phyloP scores from a whole-genome alignment of 2,113 vertebrate genomes.

The Butastur rufipennis region DNA sequence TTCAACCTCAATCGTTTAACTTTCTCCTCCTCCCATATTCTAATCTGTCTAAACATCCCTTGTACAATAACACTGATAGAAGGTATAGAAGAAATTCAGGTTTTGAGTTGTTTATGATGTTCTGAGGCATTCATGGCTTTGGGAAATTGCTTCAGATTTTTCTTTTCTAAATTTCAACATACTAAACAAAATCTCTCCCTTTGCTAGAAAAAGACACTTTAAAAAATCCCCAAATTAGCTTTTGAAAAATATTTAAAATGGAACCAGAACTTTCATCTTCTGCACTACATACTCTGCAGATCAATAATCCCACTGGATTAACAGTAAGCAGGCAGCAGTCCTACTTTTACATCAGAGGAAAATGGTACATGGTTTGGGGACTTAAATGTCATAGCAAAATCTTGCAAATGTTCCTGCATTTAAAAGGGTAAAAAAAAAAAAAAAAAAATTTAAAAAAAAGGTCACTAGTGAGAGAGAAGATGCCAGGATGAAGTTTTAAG shows the following conservation, averaged over 20 bases:
- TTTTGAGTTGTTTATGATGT: neutral
- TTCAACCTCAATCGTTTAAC: neutral
- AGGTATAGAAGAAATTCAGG: neutral
- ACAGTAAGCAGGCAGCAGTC: slow-evolving; percentile 38
- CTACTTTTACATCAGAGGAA: neutral
- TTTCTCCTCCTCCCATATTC: neutral
- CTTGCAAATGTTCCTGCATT: slow-evolving; percentile 9
- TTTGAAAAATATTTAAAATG: slow-evolving; percentile 51
- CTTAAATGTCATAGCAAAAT: neutral
- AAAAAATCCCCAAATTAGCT: neutral
- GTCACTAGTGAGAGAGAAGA: neutral
- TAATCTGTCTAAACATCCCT: neutral
- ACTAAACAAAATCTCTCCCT: slow-evolving; percentile 15
- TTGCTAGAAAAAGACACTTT: neutral
- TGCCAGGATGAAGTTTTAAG: neutral
- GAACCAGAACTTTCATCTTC: slow-evolving; percentile 46
- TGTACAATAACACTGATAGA: neutral
- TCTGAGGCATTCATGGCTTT: neutral
- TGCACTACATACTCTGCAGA: neutral
- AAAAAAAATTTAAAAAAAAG: neutral
- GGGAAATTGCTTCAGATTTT: slow-evolving; percentile 15
- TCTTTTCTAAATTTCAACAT: neutral
- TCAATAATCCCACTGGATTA: slow-evolving; percentile 52
- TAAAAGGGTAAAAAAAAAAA: neutral
- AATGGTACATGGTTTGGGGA: neutral